Evolutionary conservation across 2,113 vertebrate genomes (phyloP).

Genomic region (Gavia stellata): DNA sequence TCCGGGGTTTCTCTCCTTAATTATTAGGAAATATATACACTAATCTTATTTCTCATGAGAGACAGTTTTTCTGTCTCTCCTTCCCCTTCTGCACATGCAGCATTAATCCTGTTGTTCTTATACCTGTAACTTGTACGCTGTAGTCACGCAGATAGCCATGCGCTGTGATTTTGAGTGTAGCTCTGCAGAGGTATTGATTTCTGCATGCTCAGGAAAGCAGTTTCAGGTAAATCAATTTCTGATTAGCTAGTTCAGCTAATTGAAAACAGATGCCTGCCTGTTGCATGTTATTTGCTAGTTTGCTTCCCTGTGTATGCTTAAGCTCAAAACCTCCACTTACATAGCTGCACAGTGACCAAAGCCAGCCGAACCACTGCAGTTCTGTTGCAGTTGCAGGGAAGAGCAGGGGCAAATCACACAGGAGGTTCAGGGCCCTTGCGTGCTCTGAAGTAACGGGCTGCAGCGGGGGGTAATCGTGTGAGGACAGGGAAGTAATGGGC

Average conservation of each 20-base stretch:
- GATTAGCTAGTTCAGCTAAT: neutral
- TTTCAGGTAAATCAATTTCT: neutral
- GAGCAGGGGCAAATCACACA: neutral
- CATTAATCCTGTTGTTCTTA: neutral
- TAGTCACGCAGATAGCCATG: neutral
- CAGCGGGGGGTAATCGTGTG: accelerated
- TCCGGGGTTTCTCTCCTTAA: neutral
- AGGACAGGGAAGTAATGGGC: neutral
- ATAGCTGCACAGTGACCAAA: neutral
- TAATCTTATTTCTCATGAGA: neutral
- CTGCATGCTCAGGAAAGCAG: neutral
- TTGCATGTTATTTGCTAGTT: neutral
- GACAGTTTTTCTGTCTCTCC: neutral
- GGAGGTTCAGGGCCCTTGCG: neutral
- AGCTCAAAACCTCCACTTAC: neutral
- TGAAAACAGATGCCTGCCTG: neutral
- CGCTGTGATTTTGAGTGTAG: neutral
- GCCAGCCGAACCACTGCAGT: neutral
- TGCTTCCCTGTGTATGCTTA: neutral
- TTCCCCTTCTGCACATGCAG: neutral
- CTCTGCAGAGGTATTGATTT: neutral
- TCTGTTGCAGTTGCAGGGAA: neutral
- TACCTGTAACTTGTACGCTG: neutral
- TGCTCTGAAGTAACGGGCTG: neutral
- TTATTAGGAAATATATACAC: neutral